A percentile compares a stretch with the other conserved stretches of the same genome.
Evolutionary conservation across 2,797 vertebrate genomes (phyloP).

Genomic region (Euthynnus affinis): DNA sequence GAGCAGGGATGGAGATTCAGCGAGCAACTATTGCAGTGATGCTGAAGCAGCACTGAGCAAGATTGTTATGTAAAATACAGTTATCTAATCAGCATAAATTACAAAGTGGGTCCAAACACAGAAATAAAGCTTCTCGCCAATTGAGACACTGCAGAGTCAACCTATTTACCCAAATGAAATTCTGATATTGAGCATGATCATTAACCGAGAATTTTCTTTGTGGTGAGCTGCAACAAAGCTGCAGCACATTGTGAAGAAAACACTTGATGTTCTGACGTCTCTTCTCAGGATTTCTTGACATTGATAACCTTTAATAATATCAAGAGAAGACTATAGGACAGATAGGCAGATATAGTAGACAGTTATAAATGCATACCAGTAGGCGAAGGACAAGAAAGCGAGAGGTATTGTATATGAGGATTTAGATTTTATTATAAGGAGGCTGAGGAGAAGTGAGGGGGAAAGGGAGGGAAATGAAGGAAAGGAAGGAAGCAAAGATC

Average conservation of each 20-base stretch:
- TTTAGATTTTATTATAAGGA: constrained; percentile 29
- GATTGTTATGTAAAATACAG: constrained; percentile 14
- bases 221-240: constrained; percentile 5
- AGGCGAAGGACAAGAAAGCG: neutral
- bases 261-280: constrained; percentile 6
- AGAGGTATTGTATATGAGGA: neutral
- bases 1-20: constrained; percentile 18
- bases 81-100: constrained; percentile 26
- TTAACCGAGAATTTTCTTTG: constrained; percentile 18
- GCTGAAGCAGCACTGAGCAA: neutral
- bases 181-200: neutral
- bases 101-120: neutral
- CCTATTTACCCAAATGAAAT: constrained; percentile 42
- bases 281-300: constrained; percentile 7
- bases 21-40: neutral
- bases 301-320: constrained; percentile 23
- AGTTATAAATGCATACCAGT: neutral
- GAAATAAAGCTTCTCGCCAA: constrained; percentile 22
- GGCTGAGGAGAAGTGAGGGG: neutral
- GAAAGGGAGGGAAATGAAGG: neutral
- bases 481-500: constrained; percentile 39
- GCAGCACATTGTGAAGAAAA: neutral
- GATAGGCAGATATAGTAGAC: neutral
- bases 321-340: neutral
- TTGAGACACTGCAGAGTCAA: constrained; percentile 40